A percentile compares a stretch with the other conserved stretches of the same genome.
Conservation (phyloP, 2,797 vertebrate genomes). For the Trichosurus vulpecula region DNA sequence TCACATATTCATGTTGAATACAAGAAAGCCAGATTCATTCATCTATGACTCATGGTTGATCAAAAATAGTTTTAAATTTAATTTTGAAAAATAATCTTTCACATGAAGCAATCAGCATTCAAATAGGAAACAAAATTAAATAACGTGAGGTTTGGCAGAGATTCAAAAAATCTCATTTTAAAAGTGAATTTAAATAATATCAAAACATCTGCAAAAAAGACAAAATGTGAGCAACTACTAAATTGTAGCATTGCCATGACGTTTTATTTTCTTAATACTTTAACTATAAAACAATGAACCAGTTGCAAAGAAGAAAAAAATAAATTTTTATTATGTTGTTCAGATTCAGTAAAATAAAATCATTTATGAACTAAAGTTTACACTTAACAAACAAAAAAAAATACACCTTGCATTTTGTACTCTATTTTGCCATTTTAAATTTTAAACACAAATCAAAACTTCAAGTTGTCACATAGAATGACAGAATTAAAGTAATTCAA, state of each 20-base stretch:
- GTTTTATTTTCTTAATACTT: neutral
- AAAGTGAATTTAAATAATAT: neutral
- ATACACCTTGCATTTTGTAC: neutral
- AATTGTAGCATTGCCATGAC: too few relatives aligned
- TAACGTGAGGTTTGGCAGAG: neutral
- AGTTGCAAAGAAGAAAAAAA: neutral
- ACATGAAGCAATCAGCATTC: neutral
- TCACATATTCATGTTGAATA: neutral
- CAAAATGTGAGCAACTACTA: neutral
- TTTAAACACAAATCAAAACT: neutral
- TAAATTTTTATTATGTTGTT: neutral
- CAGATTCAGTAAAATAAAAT: neutral
- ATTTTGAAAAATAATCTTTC: neutral
- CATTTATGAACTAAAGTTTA: neutral
- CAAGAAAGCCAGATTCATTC: neutral
- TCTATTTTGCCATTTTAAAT: neutral
- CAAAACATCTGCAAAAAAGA: neutral
- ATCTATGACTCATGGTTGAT: neutral
- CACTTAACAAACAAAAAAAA: neutral
- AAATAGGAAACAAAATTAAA: neutral
- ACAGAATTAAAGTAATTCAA: neutral
- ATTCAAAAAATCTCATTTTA: neutral
- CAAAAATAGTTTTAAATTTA: neutral
- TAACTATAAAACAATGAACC: neutral
- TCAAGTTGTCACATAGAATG: neutral